Percentiles rank a stretch among this genome's conserved stretches.
phyloP scores from a whole-genome alignment of 2,888 invertebrate species.

The Cyclophora punctaria region DNA sequence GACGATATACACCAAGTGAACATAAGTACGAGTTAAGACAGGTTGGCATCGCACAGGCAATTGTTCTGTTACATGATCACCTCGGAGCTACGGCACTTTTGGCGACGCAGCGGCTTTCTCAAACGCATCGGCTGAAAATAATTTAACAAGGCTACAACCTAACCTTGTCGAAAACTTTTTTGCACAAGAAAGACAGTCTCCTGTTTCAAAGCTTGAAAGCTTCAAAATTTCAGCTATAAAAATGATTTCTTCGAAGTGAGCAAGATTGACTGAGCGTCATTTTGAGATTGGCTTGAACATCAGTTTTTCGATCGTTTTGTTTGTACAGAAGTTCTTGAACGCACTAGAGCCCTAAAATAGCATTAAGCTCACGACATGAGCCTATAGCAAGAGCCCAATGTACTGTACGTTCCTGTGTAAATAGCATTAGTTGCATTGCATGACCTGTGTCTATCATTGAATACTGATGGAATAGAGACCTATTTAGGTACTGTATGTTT shows the following conservation, averaged over 20 bases:
- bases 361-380: too few species aligned
- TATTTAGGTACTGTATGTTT: neutral
- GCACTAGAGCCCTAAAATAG: too few species aligned
- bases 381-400: too few species aligned
- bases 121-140: conserved; percentile 61
- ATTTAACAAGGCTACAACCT: conserved; percentile 33
- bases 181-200: neutral
- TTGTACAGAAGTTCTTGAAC: too few species aligned
- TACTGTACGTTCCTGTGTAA: too few species aligned
- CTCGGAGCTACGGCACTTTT: conserved; percentile 70
- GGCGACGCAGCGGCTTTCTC: conserved; percentile 63
- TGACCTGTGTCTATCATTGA: neutral
- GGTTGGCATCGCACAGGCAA: conserved; percentile 13
- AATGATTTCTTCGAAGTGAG: neutral
- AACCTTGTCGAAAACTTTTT: conserved; percentile 5
- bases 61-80: conserved; percentile 40
- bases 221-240: neutral
- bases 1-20: too few species aligned
- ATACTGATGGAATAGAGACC: neutral
- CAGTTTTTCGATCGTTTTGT: too few species aligned
- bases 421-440: too few species aligned
- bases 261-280: too few species aligned
- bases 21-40: too few species aligned
- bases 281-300: too few species aligned
- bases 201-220: neutral